Conservation (phyloP, 2,888 invertebrate genomes). For the Drosophila mettleri region DNA sequence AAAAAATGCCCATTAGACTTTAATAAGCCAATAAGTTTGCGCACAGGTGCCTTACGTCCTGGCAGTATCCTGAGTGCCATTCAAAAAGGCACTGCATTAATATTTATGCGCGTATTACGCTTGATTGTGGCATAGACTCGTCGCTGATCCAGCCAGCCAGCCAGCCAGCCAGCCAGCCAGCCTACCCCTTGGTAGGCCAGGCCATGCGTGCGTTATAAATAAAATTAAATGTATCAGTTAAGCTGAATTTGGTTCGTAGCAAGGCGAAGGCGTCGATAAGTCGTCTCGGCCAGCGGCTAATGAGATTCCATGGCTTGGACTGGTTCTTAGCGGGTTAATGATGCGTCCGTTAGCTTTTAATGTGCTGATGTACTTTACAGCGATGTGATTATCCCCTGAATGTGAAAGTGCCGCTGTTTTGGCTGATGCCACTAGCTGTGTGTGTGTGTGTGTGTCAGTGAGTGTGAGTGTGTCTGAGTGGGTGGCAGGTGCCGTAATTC, state of each 20-base stretch:
- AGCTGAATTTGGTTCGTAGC: slow-evolving; percentile 49
- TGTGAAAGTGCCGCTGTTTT: not conserved
- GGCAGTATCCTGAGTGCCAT: slow-evolving; percentile 17
- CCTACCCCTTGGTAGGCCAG: slow-evolving; percentile 31
- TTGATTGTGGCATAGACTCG: slow-evolving; percentile 51
- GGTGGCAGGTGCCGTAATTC: not conserved
- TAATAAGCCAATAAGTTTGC: slow-evolving; percentile 82
- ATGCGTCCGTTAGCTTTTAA: slow-evolving; percentile 62
- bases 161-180: too few relatives aligned
- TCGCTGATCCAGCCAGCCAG: too few relatives aligned
- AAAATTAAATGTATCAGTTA: slow-evolving; percentile 76
- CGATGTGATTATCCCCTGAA: slow-evolving; percentile 43
- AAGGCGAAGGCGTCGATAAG: slow-evolving; percentile 59
- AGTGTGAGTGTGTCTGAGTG: not conserved
- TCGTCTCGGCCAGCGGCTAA: slow-evolving; percentile 57
- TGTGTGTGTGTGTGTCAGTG: not conserved
- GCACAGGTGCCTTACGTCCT: slow-evolving; percentile 53
- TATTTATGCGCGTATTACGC: slow-evolving; percentile 67
- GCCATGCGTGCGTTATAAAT: slow-evolving; percentile 75
- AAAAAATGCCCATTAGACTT: slow-evolving; percentile 67
- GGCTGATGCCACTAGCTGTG: not conserved
- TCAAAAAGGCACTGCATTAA: slow-evolving; percentile 66
- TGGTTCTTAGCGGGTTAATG: slow-evolving; percentile 57
- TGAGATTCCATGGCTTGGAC: slow-evolving; percentile 51
- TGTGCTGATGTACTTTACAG: slow-evolving; percentile 47